Base-by-base conservation (phyloP, 2,797 vertebrate genomes). In the Micrastur ruficollis region DNA sequence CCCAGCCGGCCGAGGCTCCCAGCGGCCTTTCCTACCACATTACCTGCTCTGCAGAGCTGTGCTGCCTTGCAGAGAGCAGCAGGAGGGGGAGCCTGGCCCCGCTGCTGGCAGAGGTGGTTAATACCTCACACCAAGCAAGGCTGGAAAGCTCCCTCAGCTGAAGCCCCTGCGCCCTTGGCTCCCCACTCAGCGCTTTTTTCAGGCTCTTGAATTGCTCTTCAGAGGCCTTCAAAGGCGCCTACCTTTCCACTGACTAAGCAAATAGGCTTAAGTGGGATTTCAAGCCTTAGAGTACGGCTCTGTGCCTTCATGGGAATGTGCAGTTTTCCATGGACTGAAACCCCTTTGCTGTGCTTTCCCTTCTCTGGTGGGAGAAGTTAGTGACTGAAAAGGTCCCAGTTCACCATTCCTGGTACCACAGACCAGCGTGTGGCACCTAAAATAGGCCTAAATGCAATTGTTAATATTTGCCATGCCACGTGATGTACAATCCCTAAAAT, bases 181-280 rank as follows among this genome's bases (percentile, higher is more conserved):
- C 70, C 44, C 61, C 1, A 1, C 63, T 94, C 76, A 89, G 75
- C 56, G 58, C 52, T 67, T 59, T 87, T 95, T 93, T 89, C 13
- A 17, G 63, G 40, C n/a, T 88, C 68, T 88, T 46, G 29, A 91
- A 86, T 81, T 87, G 63, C 78, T 94, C 81, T 91, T 86, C 86
- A 61, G 91, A 92, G 89, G 68, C 74, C n/a, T 94, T 83, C 84
- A 86, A 68, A 93, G 61, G 61, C 18, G 4, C 68, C 93, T 93
- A 38, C 65, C 65, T 94, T 96, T 92, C 81, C 89, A 91, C 68
- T 93, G 72, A 74, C 75, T 87, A 86, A 94, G 79, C 78, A 96
- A 89, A 68, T 74, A 65, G 68, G 72, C 81, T 91, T 91, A 96
- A 87, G 79, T 61, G 68, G 56, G 80, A 93, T 93, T 96, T 87